A percentile compares a stretch with the other conserved stretches of the same genome.
These are phyloP conservation scores for Leucosticte australis DNA, from an alignment of 2,113 vertebrate genomes.

Conservation along the genomic window DNA sequence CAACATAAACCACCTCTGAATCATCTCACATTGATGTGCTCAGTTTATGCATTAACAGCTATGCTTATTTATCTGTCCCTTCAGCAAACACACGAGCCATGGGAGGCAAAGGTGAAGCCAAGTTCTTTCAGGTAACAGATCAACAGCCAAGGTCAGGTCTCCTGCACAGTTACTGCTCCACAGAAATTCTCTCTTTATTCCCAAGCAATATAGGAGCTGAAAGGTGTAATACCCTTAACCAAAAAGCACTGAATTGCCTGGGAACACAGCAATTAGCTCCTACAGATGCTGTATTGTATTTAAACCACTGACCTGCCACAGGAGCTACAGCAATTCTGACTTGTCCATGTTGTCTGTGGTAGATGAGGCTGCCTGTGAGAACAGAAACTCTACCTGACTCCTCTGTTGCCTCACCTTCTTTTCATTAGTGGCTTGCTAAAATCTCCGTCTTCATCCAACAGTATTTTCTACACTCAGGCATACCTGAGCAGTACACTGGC, in stretches of 20 bases:
- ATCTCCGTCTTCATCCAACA: neutral
- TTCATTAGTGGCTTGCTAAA: neutral
- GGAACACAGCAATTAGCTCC: neutral
- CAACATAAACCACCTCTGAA: neutral
- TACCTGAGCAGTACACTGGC: neutral
- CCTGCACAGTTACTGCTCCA: neutral
- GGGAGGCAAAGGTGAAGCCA: neutral
- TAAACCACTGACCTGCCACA: neutral
- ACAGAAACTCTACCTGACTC: neutral
- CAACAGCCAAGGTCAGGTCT: conserved; percentile 8
- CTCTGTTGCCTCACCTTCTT: neutral
- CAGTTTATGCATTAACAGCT: conserved; percentile 35
- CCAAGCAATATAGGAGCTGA: neutral
- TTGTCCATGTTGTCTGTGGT: neutral
- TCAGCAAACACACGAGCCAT: neutral
- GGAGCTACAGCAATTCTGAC: neutral
- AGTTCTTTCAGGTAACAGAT: neutral
- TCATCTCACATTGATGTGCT: neutral
- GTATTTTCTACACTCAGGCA: neutral
- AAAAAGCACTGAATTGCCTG: neutral
- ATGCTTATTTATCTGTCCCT: neutral
- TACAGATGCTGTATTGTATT: neutral
- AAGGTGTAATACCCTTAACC: neutral
- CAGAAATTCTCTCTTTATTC: neutral
- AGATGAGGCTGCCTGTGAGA: neutral